Conservation (phyloP, 2,113 vertebrate species). For the Spilogale gracilis region DNA sequence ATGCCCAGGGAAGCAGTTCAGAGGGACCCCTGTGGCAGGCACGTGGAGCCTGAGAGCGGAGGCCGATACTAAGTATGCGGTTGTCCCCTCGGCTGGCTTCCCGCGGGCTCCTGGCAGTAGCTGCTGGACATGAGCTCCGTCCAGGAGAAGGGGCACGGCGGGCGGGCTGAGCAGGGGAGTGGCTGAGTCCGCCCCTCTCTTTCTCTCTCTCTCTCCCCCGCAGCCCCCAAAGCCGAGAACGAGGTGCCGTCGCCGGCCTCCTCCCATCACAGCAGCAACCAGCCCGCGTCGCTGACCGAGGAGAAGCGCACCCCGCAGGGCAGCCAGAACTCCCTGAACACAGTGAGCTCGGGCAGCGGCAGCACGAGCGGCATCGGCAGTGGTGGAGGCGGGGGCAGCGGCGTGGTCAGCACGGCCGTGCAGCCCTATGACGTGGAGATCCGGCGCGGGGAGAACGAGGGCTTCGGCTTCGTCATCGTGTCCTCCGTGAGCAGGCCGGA, state of each 20-base stretch:
- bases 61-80: neutral
- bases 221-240: conserved; percentile 94
- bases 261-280: conserved; percentile 98
- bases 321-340: conserved; percentile 99
- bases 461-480: conserved; percentile 99
- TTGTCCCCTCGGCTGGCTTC: neutral
- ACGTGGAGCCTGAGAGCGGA: neutral
- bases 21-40: neutral
- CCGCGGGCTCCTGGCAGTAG: neutral
- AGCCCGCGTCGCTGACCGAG: conserved; percentile 95
- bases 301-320: conserved; percentile 97
- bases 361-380: conserved; percentile 97
- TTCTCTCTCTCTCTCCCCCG: neutral
- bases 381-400: conserved; percentile 91
- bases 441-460: conserved; percentile 96
- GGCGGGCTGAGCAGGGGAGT: neutral
- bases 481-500: conserved; percentile 97
- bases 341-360: conserved; percentile 97
- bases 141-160: neutral
- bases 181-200: neutral
- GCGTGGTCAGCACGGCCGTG: conserved; percentile 89
- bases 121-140: neutral
- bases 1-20: neutral
- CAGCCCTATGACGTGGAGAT: conserved; percentile 99
- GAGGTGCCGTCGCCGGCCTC: conserved; percentile 98